Percentiles rank a stretch among this genome's conserved stretches.
These are phyloP conservation scores for Gila robusta DNA, from an alignment of 2,797 vertebrate species.

Conservation along the genomic window DNA sequence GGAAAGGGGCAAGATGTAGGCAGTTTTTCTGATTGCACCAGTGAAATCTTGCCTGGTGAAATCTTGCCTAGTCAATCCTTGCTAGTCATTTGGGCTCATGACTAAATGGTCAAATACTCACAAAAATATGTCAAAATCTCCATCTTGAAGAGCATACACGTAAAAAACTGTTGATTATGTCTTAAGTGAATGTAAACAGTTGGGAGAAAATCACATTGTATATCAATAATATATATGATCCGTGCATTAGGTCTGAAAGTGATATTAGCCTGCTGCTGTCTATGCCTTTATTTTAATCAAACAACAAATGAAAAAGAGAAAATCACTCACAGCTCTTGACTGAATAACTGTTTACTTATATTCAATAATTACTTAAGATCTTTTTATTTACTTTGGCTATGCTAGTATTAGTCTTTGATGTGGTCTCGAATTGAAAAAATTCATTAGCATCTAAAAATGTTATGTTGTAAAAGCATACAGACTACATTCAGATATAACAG, in stretches of 20 bases:
- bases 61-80: neutral
- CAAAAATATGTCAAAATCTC: neutral
- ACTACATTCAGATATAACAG: conserved; percentile 25
- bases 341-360: neutral
- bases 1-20: neutral
- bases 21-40: neutral
- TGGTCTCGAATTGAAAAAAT: neutral
- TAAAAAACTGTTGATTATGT: neutral
- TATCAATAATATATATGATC: neutral
- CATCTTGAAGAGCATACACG: neutral
- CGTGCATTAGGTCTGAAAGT: neutral
- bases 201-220: neutral
- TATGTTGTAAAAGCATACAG: neutral
- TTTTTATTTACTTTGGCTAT: neutral
- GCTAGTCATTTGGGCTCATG: neutral
- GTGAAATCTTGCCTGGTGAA: neutral
- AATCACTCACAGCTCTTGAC: neutral
- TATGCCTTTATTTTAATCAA: too few species aligned
- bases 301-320: neutral
- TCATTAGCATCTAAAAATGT: neutral
- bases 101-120: neutral
- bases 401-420: neutral
- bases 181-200: neutral
- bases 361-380: neutral
- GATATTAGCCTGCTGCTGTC: neutral